Base-by-base conservation (phyloP, 1,140 invertebrate genomes). In the Epicauta chinensis region DNA sequence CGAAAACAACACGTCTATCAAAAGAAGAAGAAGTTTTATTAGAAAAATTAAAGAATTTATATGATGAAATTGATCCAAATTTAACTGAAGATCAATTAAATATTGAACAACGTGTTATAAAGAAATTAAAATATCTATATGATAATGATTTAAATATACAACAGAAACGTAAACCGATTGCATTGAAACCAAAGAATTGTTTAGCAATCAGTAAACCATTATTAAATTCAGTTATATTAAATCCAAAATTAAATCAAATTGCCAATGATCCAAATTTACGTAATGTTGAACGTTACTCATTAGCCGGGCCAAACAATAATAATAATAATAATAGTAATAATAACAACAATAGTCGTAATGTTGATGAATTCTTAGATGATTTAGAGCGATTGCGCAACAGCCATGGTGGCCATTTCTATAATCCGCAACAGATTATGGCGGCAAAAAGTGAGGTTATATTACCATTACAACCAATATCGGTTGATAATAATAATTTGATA, bases 171-270 rank as follows among this genome's bases (percentile, higher is more conserved):
- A 64, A 59, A 52, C 64, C 61, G 5, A 50, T 62, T 1, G 64
- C 65, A 12, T 55, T 53, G 4, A 65, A 62, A 43, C 55, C 63
- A 0, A 62, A 66, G 51, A 54, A 63, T 16, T 47, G 58, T 11
- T 40, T 67, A 7, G 67, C 62, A 1, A 67, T 69, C 5, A 67
- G 65, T 40, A 63, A 61, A 46, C 67, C 67, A 3, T 50, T 66
- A 9, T 35, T 67, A 12, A 51, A 60, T 17, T 69, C 67, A 2
- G 67, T 69, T 9, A 48, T 63, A 6, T 40, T 48, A 2, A 66
- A 69, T 50, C 64, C 64, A 0, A 63, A 59, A 30, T 40, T 67
- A 16, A 51, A 61, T 13, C 41, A 55, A 30, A 57, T 66, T 5
- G 49, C 59, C 16, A 51, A 55, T 11, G 55, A 69, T 44, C 56